These are phyloP conservation scores for Pipistrellus pygmaeus DNA, from an alignment of 2,797 vertebrate species.

Conservation along the genomic window DNA sequence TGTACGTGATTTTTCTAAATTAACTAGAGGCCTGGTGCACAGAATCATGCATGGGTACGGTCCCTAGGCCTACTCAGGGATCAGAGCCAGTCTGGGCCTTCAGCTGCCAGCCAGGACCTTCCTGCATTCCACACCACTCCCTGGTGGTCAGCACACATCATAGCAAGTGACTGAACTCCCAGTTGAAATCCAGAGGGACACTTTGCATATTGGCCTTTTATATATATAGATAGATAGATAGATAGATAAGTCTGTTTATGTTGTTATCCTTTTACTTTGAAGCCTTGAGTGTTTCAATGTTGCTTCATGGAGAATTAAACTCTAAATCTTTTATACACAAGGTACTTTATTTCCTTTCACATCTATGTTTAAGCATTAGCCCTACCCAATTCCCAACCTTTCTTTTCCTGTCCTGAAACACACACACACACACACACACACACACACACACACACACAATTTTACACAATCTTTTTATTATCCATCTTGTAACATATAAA, in stretches of 20 bases:
- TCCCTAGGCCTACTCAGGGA: no score
- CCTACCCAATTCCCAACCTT: background rate
- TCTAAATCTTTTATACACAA: background rate
- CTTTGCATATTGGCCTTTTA: no score
- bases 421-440: background rate
- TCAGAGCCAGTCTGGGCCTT: no score
- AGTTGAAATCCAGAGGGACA: no score
- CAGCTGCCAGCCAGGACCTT: no score
- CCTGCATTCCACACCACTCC: no score
- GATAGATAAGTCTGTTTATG: background rate
- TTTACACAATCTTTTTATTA: slow-evolving; percentile 60
- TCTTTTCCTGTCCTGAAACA: background rate
- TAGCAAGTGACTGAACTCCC: no score
- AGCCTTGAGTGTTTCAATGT: background rate
- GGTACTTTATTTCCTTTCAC: background rate
- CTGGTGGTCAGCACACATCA: no score
- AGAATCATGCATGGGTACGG: no score
- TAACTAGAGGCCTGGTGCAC: no score
- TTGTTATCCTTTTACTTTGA: background rate
- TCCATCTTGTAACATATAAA: slow-evolving; percentile 53
- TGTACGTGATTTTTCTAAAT: background rate
- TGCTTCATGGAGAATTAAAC: background rate
- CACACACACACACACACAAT: background rate
- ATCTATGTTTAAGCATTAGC: background rate
- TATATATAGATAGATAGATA: background rate